Evolutionary conservation across 30 jellyfish, hydroid and myxozoan species (phyloP).

Genomic region (Turritopsis dohrnii): DNA sequence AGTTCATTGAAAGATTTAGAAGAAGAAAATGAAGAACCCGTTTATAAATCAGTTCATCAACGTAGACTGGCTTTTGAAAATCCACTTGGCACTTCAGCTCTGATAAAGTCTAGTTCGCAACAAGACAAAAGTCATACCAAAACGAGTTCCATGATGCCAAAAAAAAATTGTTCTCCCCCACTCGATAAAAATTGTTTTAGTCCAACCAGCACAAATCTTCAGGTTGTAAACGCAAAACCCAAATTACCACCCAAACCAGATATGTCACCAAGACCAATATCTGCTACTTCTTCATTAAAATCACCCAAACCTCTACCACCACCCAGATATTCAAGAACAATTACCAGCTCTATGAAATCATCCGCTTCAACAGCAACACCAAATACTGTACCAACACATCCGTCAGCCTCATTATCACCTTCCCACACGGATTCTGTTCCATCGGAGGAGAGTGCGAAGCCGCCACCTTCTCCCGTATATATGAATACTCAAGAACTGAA

Average conservation of each 20-base stretch:
- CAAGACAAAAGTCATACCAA: not conserved
- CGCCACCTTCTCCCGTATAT: no score
- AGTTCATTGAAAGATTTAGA: no score
- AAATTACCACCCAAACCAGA: not conserved
- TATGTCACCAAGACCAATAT: not conserved
- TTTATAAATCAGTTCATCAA: not conserved
- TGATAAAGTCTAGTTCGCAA: not conserved
- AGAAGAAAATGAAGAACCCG: no score
- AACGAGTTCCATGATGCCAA: not conserved
- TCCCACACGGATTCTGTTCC: no score
- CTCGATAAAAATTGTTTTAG: not conserved
- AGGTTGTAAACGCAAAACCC: not conserved
- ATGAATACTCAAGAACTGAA: no score
- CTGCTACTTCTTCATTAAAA: no score
- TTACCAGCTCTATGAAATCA: not conserved
- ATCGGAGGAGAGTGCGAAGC: no score
- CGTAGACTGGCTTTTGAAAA: not conserved
- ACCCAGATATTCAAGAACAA: not conserved
- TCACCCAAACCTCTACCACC: not conserved
- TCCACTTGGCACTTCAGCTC: no score
- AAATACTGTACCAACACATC: not conserved
- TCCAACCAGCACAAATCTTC: no score
- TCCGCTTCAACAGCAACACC: not conserved
- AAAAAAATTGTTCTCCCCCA: not conserved
- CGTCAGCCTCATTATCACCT: no score